phyloP scores from a whole-genome alignment of 2,113 vertebrate genomes.

The Brachypteracias leptosomus region DNA sequence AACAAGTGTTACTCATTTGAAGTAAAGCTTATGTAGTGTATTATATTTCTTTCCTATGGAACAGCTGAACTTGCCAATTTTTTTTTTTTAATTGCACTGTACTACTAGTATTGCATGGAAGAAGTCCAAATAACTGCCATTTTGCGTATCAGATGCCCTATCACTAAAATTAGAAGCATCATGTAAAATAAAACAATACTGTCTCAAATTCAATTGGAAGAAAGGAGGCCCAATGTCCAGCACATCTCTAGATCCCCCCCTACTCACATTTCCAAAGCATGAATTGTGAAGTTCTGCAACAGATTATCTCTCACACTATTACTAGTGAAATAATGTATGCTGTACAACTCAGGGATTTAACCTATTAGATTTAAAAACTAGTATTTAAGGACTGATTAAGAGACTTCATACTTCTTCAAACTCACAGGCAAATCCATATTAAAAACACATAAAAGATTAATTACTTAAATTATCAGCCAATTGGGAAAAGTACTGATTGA shows the following conservation, averaged over 20 bases:
- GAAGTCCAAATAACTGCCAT: not conserved
- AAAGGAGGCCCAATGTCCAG: not conserved
- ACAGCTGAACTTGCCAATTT: not conserved
- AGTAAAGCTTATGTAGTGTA: not conserved
- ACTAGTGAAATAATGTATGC: not conserved
- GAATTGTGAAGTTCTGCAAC: not conserved
- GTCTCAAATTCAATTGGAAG: not conserved
- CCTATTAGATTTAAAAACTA: not conserved
- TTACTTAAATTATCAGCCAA: not conserved
- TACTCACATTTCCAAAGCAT: not conserved
- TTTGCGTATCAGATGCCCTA: not conserved
- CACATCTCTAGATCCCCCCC: not conserved
- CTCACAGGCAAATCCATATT: not conserved
- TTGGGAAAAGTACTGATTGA: not conserved
- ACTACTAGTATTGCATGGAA: not conserved
- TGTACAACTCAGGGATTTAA: not conserved
- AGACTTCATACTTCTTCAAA: not conserved
- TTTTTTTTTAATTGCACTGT: not conserved
- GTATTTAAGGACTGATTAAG: not conserved
- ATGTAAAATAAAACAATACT: not conserved
- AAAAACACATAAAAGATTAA: not conserved
- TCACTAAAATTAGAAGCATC: conserved; percentile 7
- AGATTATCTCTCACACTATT: not conserved
- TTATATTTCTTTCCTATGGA: not conserved
- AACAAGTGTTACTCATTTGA: not conserved